phyloP scores from a whole-genome alignment of 2,797 vertebrate species.

The Notolabrus celidotus region DNA sequence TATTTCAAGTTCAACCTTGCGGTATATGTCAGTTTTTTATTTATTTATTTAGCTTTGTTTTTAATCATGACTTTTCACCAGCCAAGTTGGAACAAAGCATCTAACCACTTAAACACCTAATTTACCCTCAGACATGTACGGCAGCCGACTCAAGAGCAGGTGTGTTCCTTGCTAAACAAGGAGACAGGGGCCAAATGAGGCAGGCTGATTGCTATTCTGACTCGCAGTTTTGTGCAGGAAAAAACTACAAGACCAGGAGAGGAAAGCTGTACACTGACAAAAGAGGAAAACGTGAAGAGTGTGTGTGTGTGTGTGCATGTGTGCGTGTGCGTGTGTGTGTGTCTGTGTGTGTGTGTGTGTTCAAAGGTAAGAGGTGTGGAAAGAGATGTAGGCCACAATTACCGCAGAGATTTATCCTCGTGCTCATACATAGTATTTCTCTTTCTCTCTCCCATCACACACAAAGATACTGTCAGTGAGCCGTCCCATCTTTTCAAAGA shows the following conservation, averaged over 20 bases:
- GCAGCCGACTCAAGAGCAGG: slow-evolving; percentile 49
- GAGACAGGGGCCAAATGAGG: slow-evolving; percentile 62
- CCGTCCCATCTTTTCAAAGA: slow-evolving; percentile 62
- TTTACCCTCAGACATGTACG: slow-evolving; percentile 17
- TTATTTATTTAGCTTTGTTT: not conserved
- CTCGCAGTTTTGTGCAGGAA: slow-evolving; percentile 44
- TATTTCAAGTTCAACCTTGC: slow-evolving; percentile 33
- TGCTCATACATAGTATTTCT: not conserved
- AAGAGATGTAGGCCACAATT: slow-evolving; percentile 51
- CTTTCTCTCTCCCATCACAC: slow-evolving; percentile 11
- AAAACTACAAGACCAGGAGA: slow-evolving; percentile 59
- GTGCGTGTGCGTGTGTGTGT: slow-evolving; percentile 4
- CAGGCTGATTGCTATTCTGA: slow-evolving; percentile 71
- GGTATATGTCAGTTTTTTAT: not conserved
- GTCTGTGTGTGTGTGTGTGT: slow-evolving; percentile 4
- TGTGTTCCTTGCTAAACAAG: slow-evolving; percentile 28
- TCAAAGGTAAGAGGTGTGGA: not conserved
- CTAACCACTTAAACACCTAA: slow-evolving; percentile 38
- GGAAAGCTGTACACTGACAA: slow-evolving; percentile 67
- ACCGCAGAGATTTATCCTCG: slow-evolving; percentile 49
- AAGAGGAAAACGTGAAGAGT: slow-evolving; percentile 41
- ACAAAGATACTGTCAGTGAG: slow-evolving; percentile 46
- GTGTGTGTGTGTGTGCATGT: slow-evolving; percentile 3
- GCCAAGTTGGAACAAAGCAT: slow-evolving; percentile 40
- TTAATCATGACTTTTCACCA: slow-evolving; percentile 30